Percentiles rank a stretch among this genome's conserved stretches.
phyloP scores from a whole-genome alignment of 53 echinoderm and acorn worm species.

The Stichopus horrens region DNA sequence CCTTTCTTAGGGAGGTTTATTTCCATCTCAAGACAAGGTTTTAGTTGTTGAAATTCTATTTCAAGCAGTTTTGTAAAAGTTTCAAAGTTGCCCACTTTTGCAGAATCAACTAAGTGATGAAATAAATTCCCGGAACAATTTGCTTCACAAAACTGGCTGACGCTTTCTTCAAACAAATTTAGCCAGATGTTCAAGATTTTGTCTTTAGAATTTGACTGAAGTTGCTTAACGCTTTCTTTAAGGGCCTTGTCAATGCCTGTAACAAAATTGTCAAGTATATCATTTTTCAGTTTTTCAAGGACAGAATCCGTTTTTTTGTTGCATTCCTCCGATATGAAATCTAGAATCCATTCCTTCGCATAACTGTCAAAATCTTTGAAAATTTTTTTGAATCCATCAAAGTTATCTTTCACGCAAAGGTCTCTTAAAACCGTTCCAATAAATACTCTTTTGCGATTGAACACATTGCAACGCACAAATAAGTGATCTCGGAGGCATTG shows the following conservation, averaged over 20 bases:
- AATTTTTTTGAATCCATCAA: conserved; percentile 7
- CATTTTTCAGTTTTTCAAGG: not conserved
- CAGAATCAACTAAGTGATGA: not conserved
- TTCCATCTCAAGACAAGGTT: not conserved
- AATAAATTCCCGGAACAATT: not conserved
- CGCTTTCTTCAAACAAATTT: not conserved
- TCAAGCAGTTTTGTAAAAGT: not conserved
- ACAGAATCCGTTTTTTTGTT: not conserved
- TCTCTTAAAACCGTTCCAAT: conserved; percentile 36
- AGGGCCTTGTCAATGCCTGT: not conserved
- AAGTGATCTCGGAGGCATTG: not conserved
- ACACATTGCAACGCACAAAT: not conserved
- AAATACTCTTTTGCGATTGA: conserved; percentile 18
- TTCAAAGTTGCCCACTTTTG: not conserved
- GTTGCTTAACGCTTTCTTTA: not conserved
- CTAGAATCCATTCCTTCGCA: conserved; percentile 21
- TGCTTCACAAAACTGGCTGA: not conserved
- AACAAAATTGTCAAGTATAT: not conserved
- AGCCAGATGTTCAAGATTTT: not conserved
- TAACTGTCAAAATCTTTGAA: conserved; percentile 5
- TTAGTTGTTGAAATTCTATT: not conserved
- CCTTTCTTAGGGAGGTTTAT: not conserved
- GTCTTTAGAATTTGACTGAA: not conserved
- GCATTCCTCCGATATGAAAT: conserved; percentile 25
- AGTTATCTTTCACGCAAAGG: conserved; percentile 21